Evolutionary conservation across 2,113 vertebrate species (phyloP), one percentile per base, ranked within the genome.

Genomic region (Nymphicus hollandicus): DNA sequence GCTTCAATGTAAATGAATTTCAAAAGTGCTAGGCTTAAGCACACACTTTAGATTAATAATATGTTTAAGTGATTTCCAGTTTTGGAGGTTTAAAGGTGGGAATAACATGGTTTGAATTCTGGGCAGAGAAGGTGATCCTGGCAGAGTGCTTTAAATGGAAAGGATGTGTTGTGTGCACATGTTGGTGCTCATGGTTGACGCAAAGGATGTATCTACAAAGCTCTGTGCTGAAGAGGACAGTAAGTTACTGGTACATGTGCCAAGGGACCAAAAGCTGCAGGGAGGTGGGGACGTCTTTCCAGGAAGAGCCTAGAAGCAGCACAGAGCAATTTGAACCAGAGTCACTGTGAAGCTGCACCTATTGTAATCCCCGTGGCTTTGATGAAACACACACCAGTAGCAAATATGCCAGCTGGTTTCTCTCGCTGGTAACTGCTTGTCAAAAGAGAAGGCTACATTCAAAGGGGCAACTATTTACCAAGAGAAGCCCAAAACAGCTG

Each of bases 391-490:
- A 35, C 47, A 33, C 29, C 31, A 80, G 46, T 0, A 53, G n/a
- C 39, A 63, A 73, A 49, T 23, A 19, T 0, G 4, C 25, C 17
- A 22, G 5, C 17, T 79, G 35, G 3, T 46, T 86, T 78, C 41
- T 56, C 35, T 37, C 56, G 27, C 72, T 78, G 60, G 16, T 70
- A 65, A 27, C 47, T 73, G 27, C 28, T 78, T 15, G 89, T 92
- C 41, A 92, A 95, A 95, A 91, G 43, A 80, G 41, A 92, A 92
- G 41, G 29, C 50, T 91, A 39, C 46, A 55, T 33, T 80, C 92
- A 93, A 93, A 53, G 56, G 65, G 76, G 22, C 86, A 95, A 56
- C 66, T 61, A 73, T 79, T 88, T 76, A 79, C 61, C 72, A 52
- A 73, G 58, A 80, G 70, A 77, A 8, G 56, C 72, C 20, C 68